Evolutionary conservation across 2,888 invertebrate genomes (phyloP).

Genomic region (Rutpela maculata): DNA sequence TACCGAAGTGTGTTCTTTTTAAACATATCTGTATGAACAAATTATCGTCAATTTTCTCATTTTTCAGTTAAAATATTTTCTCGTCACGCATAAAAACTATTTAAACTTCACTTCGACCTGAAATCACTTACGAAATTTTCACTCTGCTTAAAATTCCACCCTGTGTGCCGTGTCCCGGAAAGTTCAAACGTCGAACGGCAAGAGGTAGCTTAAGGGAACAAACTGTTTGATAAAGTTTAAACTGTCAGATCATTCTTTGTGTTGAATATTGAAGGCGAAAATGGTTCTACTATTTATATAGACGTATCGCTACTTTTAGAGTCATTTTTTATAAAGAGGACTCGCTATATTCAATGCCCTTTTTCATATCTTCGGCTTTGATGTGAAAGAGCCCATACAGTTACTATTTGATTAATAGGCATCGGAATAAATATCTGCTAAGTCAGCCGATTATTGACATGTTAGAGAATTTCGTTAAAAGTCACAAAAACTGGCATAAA

Average conservation of each 20-base stretch:
- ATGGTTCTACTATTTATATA: slow-evolving; percentile 22
- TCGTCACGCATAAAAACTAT: not conserved
- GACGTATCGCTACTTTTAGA: slow-evolving; percentile 15
- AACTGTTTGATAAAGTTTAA: slow-evolving; percentile 27
- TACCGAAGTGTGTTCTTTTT: no score
- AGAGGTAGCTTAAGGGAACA: slow-evolving; percentile 14
- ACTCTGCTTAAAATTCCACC: not conserved
- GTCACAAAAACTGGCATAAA: no score
- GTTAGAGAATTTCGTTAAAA: not conserved
- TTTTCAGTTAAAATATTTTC: no score
- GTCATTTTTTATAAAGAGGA: slow-evolving; percentile 14
- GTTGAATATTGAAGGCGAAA: slow-evolving; percentile 20
- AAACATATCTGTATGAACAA: no score
- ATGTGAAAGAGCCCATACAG: slow-evolving; percentile 2
- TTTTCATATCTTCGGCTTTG: slow-evolving; percentile 12
- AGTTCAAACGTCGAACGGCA: slow-evolving; percentile 1
- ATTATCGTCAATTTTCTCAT: no score
- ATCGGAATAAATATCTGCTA: not conserved
- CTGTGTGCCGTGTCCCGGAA: not conserved
- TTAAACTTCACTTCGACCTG: not conserved
- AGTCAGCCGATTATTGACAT: not conserved
- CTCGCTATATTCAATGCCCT: slow-evolving; percentile 13
- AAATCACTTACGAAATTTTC: not conserved
- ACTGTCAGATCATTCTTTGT: slow-evolving; percentile 12
- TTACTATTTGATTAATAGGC: slow-evolving; percentile 17